Evolutionary conservation across 2,797 vertebrate species (phyloP).

Genomic region (Tenualosa ilisha): DNA sequence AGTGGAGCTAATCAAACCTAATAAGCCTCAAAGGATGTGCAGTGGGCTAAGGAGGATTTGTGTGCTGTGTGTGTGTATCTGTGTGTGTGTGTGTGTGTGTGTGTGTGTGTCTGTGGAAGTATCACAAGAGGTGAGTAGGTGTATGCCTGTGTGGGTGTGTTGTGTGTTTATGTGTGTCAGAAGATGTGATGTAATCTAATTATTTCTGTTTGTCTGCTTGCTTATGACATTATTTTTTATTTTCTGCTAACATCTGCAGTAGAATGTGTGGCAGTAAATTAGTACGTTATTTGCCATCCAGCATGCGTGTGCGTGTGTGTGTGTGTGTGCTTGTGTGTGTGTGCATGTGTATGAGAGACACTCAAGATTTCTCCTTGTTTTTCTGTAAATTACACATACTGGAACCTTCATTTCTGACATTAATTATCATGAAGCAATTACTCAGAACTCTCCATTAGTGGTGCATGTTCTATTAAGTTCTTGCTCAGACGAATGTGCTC

Average conservation of each 20-base stretch:
- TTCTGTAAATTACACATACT: slow-evolving; percentile 2
- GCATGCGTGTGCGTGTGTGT: background rate
- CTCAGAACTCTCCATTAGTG: slow-evolving; percentile 1
- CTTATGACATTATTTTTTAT: slow-evolving; percentile 2
- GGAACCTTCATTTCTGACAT: background rate
- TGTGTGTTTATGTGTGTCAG: slow-evolving; percentile 23
- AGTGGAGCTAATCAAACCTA: slow-evolving; percentile 59
- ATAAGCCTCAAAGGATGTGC: slow-evolving; percentile 50
- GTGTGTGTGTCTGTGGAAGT: background rate
- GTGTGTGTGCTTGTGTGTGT: background rate
- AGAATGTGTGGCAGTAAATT: slow-evolving; percentile 23
- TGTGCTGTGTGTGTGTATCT: slow-evolving; percentile 20
- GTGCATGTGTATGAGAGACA: background rate
- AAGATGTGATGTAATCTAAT: slow-evolving; percentile 20
- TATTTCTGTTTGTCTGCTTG: background rate
- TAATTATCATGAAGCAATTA: slow-evolving; percentile 7
- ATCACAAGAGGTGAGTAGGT: background rate
- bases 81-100: background rate
- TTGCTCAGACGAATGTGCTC: slow-evolving; percentile 3
- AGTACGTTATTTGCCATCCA: background rate
- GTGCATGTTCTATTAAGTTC: slow-evolving; percentile 1
- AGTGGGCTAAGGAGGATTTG: slow-evolving; percentile 33
- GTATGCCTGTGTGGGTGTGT: background rate
- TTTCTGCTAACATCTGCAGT: background rate
- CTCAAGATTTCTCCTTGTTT: slow-evolving; percentile 3